phyloP scores from a whole-genome alignment of 2,888 invertebrate species.

The Cephonodes hylas region DNA sequence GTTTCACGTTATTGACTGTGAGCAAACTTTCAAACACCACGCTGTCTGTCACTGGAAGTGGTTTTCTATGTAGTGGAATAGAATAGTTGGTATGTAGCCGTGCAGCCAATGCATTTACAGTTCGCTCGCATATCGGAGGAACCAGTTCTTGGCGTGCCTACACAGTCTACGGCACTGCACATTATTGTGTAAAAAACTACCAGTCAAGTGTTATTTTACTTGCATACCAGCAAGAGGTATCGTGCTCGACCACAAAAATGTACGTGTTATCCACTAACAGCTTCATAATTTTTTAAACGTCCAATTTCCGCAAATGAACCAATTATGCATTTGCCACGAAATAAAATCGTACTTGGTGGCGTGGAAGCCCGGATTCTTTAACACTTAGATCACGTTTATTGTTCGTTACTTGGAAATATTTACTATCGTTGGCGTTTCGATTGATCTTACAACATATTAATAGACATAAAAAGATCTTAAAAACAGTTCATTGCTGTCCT shows the following conservation, averaged over 20 bases:
- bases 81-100: slow-evolving; percentile 28
- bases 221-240: slow-evolving; percentile 3
- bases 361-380: slow-evolving; percentile 13
- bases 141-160: slow-evolving; percentile 36
- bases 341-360: slow-evolving; percentile 12
- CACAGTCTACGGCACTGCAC: slow-evolving; percentile 29
- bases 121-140: slow-evolving; percentile 28
- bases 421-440: neutral
- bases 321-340: slow-evolving; percentile 19
- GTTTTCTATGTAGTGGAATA: slow-evolving; percentile 53
- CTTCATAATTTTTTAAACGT: slow-evolving; percentile 15
- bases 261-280: slow-evolving; percentile 16
- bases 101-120: slow-evolving; percentile 28
- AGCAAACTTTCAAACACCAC: slow-evolving; percentile 11
- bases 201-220: slow-evolving; percentile 15
- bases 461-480: neutral
- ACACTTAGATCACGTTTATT: slow-evolving; percentile 14
- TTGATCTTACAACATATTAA: neutral
- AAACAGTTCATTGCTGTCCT: neutral
- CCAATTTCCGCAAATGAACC: slow-evolving; percentile 22
- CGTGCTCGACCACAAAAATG: slow-evolving; percentile 1
- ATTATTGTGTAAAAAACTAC: neutral
- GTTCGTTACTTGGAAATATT: neutral
- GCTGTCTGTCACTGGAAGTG: slow-evolving; percentile 38
- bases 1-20: slow-evolving; percentile 1